Percentiles rank a stretch among this genome's conserved stretches.
Evolutionary conservation across 2,888 invertebrate genomes (phyloP).

Genomic region (Conops quadrifasciatus): DNA sequence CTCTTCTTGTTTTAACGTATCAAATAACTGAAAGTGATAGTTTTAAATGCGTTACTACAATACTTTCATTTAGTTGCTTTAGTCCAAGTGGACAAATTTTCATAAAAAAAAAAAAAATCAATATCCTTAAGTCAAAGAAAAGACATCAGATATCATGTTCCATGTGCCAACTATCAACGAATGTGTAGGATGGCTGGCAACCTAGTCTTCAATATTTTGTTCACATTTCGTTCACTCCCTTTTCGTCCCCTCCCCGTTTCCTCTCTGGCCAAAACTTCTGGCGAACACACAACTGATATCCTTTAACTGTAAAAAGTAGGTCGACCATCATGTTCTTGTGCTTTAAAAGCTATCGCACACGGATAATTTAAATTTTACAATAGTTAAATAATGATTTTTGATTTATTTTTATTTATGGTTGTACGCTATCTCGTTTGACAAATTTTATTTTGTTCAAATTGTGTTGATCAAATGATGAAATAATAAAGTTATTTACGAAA

Average conservation of each 20-base stretch:
- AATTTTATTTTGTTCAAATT: slow-evolving; percentile 7
- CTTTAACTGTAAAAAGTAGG: neutral
- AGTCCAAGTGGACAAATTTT: too few relatives aligned
- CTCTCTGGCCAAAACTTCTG: neutral
- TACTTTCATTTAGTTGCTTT: too few relatives aligned
- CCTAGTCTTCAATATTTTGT: neutral
- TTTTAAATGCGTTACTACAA: too few relatives aligned
- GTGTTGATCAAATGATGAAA: slow-evolving; percentile 10
- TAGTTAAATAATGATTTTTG: neutral
- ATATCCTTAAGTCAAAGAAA: neutral
- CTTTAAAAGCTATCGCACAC: neutral
- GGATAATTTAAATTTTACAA: neutral
- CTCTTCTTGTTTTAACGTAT: neutral
- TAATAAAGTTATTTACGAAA: slow-evolving; percentile 23
- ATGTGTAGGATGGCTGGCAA: neutral
- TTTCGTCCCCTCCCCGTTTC: neutral
- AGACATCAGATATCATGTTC: neutral
- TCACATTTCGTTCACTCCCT: neutral
- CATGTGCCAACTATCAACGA: slow-evolving; percentile 3
- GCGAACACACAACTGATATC: neutral
- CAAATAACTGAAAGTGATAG: too few relatives aligned
- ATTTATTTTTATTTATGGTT: neutral
- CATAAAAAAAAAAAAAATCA: neutral
- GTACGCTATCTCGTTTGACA: neutral
- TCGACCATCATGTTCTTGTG: neutral